Conservation (phyloP, 2,113 vertebrate genomes). For the Pan paniscus region DNA sequence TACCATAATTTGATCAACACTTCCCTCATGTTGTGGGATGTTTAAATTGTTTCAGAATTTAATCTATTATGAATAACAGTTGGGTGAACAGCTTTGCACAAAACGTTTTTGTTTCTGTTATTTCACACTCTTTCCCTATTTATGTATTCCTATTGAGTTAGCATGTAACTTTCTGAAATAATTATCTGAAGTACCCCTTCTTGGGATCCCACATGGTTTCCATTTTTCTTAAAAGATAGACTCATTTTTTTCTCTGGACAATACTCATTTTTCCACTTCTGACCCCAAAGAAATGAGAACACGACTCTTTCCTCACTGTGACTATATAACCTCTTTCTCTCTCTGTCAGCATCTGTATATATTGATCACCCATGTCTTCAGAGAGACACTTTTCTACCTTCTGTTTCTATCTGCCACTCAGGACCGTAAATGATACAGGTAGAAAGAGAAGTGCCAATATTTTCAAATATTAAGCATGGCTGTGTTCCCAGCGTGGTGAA, state of each 20-base stretch:
- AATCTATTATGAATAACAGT: not conserved
- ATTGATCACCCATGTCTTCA: too few species aligned
- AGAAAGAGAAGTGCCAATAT: not conserved
- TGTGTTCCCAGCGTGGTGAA: not conserved
- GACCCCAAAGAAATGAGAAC: not conserved
- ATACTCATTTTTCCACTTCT: not conserved
- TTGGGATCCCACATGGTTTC: not conserved
- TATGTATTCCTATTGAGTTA: not conserved
- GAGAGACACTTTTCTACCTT: not conserved
- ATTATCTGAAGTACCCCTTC: not conserved
- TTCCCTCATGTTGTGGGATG: not conserved
- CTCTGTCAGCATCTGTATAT: not conserved
- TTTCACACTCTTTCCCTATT: not conserved
- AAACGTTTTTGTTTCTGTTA: not conserved
- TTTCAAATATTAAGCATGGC: not conserved
- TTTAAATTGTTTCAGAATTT: not conserved
- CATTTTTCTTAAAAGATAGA: not conserved
- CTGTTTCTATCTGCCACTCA: not conserved
- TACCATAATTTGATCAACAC: not conserved
- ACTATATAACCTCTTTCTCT: not conserved
- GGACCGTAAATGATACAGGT: not conserved
- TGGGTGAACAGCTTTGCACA: not conserved
- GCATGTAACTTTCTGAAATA: not conserved
- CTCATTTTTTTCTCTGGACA: not conserved
- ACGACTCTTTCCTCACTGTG: not conserved